phyloP scores from a whole-genome alignment of 2,113 vertebrate species.

The Chamaetylas fuelleborni region DNA sequence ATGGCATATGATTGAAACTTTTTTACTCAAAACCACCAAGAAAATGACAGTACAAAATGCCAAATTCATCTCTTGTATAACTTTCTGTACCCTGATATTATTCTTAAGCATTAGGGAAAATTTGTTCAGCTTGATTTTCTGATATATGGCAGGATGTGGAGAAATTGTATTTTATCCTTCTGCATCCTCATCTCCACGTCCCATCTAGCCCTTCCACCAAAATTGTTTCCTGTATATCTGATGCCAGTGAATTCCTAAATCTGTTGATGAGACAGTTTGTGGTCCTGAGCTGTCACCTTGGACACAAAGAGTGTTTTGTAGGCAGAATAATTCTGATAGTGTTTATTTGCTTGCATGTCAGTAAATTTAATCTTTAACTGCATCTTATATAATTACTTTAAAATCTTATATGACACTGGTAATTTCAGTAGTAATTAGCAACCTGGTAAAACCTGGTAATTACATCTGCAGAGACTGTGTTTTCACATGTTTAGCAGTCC shows the following conservation, averaged over 20 bases:
- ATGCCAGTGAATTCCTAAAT: neutral
- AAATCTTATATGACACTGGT: neutral
- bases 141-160: neutral
- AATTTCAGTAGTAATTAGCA: neutral
- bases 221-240: neutral
- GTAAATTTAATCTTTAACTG: neutral
- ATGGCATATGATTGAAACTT: neutral
- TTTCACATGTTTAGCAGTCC: neutral
- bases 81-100: neutral
- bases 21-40: neutral
- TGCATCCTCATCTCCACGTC: accelerated
- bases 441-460: neutral
- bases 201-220: accelerated
- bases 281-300: neutral
- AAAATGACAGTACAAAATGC: neutral
- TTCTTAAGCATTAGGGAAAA: neutral
- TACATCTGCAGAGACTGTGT: neutral
- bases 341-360: neutral
- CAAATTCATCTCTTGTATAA: neutral
- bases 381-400: neutral
- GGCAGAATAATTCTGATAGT: neutral
- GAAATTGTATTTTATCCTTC: neutral
- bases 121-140: neutral
- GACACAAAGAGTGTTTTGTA: neutral
- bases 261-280: neutral